Evolutionary conservation across 2,113 vertebrate genomes (phyloP).

Genomic region (Pagrus major): DNA sequence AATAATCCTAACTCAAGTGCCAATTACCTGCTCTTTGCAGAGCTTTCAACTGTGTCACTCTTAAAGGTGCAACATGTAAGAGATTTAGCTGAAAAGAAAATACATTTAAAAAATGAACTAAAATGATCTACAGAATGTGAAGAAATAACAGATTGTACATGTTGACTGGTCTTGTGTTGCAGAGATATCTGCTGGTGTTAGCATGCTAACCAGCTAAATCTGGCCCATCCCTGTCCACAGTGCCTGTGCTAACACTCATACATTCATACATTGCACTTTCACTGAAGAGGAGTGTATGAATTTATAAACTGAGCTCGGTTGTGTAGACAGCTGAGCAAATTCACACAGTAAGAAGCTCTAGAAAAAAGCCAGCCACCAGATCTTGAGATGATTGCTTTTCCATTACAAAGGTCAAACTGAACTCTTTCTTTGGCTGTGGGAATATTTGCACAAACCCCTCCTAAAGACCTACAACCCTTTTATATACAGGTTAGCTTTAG

Average conservation of each 20-base stretch:
- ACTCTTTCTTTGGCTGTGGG: neutral
- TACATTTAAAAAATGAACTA: no score
- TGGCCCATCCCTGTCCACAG: no score
- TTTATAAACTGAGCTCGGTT: neutral
- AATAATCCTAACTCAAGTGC: neutral
- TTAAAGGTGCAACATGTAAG: no score
- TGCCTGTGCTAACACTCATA: no score
- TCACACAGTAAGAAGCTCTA: neutral
- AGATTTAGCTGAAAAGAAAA: no score
- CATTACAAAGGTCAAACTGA: neutral
- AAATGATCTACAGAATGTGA: no score
- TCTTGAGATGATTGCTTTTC: neutral
- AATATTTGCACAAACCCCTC: neutral
- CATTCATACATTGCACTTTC: no score
- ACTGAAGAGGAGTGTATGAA: no score
- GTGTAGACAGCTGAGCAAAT: neutral
- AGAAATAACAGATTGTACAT: no score
- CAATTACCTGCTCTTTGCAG: neutral
- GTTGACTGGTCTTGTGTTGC: no score
- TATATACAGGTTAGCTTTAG: neutral
- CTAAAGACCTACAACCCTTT: neutral
- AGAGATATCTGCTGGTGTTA: no score
- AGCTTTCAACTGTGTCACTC: neutral
- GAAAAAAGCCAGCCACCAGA: neutral
- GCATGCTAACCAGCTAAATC: no score